Evolutionary conservation across 2,888 invertebrate species (phyloP).

Genomic region (Agriopis marginaria): DNA sequence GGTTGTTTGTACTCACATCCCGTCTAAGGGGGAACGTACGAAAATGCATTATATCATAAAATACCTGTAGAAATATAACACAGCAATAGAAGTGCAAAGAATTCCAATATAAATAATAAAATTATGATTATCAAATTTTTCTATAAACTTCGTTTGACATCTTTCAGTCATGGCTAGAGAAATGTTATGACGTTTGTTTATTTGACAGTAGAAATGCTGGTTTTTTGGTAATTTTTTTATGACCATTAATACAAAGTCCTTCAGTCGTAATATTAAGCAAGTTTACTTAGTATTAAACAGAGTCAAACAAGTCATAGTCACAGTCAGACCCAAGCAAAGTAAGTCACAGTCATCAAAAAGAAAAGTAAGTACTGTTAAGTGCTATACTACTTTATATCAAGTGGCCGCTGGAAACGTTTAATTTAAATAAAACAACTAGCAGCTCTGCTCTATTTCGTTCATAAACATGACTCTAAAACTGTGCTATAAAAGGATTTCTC

Average conservation of each 20-base stretch:
- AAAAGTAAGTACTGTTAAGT: neutral
- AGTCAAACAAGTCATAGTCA: too few species aligned
- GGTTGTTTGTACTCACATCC: constrained; percentile 52
- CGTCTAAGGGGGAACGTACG: constrained; percentile 36
- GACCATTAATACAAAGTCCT: too few species aligned
- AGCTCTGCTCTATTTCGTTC: neutral
- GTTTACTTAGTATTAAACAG: too few species aligned
- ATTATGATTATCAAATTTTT: constrained; percentile 80
- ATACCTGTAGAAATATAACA: constrained; percentile 80
- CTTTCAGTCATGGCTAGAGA: constrained; percentile 83
- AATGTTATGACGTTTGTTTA: constrained; percentile 64
- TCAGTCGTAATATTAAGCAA: too few species aligned
- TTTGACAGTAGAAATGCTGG: constrained; percentile 38
- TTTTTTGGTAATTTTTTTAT: too few species aligned
- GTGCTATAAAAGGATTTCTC: too few species aligned
- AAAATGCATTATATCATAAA: constrained; percentile 36
- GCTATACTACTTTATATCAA: too few species aligned
- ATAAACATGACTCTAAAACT: neutral
- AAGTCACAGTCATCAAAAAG: too few species aligned
- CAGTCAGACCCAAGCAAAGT: too few species aligned
- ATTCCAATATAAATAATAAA: constrained; percentile 79
- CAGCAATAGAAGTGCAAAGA: constrained; percentile 68
- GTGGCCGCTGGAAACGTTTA: neutral
- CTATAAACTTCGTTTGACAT: constrained; percentile 81
- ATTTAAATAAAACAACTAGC: neutral